Conservation (phyloP, 1,140 invertebrate genomes). For the Elysia chlorotica region DNA sequence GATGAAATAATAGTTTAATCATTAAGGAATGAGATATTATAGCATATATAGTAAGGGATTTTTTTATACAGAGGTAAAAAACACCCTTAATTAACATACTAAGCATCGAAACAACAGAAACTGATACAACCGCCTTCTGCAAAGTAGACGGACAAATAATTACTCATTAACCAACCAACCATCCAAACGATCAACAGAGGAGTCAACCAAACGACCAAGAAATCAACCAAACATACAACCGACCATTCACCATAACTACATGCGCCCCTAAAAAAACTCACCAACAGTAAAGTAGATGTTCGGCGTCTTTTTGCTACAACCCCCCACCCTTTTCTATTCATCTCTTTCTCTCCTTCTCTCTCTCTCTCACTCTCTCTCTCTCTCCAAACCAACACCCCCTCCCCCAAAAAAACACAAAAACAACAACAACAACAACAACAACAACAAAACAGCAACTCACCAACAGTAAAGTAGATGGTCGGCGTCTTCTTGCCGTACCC, state of each 20-base stretch:
- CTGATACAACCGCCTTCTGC: no score
- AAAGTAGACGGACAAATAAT: no score
- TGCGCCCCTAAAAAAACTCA: no score
- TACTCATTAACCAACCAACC: no score
- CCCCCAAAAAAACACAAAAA: neutral
- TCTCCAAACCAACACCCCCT: neutral
- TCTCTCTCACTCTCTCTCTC: neutral
- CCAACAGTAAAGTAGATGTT: no score
- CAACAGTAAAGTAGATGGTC: conserved; percentile 41
- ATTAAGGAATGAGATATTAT: neutral
- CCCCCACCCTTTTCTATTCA: neutral
- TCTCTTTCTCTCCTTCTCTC: neutral
- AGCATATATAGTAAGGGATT: neutral
- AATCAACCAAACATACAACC: no score
- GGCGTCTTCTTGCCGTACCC: conserved; percentile 39
- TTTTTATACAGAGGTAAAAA: neutral
- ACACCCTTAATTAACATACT: neutral
- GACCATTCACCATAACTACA: no score
- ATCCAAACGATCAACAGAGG: no score
- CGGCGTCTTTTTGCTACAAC: neutral
- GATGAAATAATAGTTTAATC: neutral
- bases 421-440: neutral
- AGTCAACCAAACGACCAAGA: no score
- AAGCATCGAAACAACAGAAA: no score
- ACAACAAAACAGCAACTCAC: conserved; percentile 25